phyloP scores from a whole-genome alignment of 2,888 invertebrate species.

The Nymphalis polychloros region DNA sequence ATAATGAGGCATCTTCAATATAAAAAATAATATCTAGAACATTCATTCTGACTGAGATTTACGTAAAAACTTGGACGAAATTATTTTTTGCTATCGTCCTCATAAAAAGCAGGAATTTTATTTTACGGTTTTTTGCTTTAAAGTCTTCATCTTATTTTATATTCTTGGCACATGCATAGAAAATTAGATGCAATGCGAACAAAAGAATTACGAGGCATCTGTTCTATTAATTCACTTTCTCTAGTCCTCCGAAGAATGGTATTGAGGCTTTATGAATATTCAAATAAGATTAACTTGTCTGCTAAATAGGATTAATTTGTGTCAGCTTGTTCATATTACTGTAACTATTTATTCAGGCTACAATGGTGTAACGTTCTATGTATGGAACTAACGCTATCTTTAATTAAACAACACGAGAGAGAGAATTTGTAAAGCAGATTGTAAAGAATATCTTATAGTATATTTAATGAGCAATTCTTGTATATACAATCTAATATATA shows the following conservation, averaged over 20 bases:
- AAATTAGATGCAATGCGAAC: conserved; percentile 8
- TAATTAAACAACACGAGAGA: background rate
- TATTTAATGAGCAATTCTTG: too few species aligned
- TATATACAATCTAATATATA: too few species aligned
- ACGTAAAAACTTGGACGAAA: background rate
- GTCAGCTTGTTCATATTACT: conserved; percentile 35
- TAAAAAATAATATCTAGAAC: background rate
- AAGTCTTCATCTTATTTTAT: conserved; percentile 4
- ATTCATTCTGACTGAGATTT: background rate
- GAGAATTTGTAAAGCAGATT: too few species aligned
- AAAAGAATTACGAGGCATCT: conserved; percentile 13
- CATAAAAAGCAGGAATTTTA: background rate
- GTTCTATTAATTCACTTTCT: conserved; percentile 13
- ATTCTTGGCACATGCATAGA: conserved; percentile 6
- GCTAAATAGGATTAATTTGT: conserved; percentile 51
- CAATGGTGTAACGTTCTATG: background rate
- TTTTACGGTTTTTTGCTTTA: conserved; percentile 1
- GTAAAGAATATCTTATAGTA: too few species aligned
- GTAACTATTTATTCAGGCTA: conserved; percentile 12
- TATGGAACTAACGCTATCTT: background rate
- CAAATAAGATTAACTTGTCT: conserved; percentile 44
- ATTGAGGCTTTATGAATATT: conserved; percentile 51
- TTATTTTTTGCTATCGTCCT: background rate
- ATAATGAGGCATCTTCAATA: background rate
- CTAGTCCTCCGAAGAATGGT: conserved; percentile 44